Evolutionary conservation across 2,888 invertebrate species (phyloP), one percentile per base, ranked within the genome.

Genomic region (Empis stercorea): DNA sequence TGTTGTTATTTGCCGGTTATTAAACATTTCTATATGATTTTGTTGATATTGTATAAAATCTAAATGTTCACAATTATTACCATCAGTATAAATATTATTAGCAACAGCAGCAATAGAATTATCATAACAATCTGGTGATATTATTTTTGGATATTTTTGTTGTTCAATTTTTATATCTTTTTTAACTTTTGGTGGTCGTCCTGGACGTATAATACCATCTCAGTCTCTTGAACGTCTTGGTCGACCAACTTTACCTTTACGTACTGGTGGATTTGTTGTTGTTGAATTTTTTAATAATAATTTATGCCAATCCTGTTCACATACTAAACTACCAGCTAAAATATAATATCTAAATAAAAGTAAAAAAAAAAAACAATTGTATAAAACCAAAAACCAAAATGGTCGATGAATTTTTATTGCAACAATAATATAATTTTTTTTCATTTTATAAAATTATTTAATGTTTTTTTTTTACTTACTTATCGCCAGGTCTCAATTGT

Each of bases 231-330:
- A 84, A 65, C 87, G 77, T 64, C 87, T 78, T 66, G 87, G 87
- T 63, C 87, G 76, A 48, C 87, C 87, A 9, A 60, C 60, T 70
- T 87, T 87, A 71, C 87, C 87, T 73, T 87, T 87, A 69, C 87
- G 80, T 60, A 85, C 82, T 10, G 79, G 78, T 61, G 80, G 78
- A 46, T 76, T 74, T 44, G 74, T 68, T 55, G 74, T 68, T 55
- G 79, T 78, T 51, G 73, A 70, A 51, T 77, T 74, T 63, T 77
- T 80, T 69, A 87, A 84, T 69, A 87, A 84, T 64, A 89, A 75
- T 72, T 89, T 89, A 71, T 88, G 86, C 82, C 88, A 91, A 73
- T 92, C 91, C 71, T 88, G 86, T 72, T 92, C 92, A 75, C 92
- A 93, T 52, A 91, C 84, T 63, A 89, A 76, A 62, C 81, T 82